These are phyloP conservation scores for Andrena marginata DNA, from an alignment of 2,888 invertebrate genomes.

Conservation along the genomic window DNA sequence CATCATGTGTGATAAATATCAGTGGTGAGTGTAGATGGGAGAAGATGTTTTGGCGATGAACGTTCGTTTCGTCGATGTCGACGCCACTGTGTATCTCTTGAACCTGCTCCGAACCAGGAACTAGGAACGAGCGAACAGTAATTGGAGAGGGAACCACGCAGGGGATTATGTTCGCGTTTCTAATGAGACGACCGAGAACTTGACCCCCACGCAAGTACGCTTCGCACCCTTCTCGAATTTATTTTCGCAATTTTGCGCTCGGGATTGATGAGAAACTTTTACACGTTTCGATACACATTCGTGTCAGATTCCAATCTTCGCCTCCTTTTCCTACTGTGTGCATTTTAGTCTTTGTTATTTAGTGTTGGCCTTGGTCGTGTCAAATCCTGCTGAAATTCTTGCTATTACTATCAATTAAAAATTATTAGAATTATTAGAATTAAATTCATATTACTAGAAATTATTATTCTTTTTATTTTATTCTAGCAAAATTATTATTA, in stretches of 20 bases:
- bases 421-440: no score
- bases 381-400: no score
- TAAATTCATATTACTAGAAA: no score
- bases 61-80: slow-evolving; percentile 18
- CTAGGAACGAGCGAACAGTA: slow-evolving; percentile 76
- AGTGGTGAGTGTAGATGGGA: background rate
- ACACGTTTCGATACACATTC: background rate
- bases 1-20: background rate
- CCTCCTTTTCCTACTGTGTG: background rate
- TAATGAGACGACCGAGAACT: slow-evolving; percentile 84
- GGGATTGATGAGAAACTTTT: slow-evolving; percentile 38
- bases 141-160: slow-evolving; percentile 72
- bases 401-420: no score
- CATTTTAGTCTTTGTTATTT: background rate
- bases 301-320: background rate
- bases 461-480: no score
- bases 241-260: slow-evolving; percentile 47
- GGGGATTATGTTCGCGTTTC: slow-evolving; percentile 79
- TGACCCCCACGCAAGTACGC: slow-evolving; percentile 76
- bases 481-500: no score
- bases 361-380: no score
- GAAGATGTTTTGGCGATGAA: background rate
- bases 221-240: slow-evolving; percentile 59
- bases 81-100: slow-evolving; percentile 64
- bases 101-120: slow-evolving; percentile 76